A percentile compares a stretch with the other conserved stretches of the same genome.
These are phyloP conservation scores for Oryzias dopingdopingensis DNA, from an alignment of 2,797 vertebrate species.

Conservation along the genomic window DNA sequence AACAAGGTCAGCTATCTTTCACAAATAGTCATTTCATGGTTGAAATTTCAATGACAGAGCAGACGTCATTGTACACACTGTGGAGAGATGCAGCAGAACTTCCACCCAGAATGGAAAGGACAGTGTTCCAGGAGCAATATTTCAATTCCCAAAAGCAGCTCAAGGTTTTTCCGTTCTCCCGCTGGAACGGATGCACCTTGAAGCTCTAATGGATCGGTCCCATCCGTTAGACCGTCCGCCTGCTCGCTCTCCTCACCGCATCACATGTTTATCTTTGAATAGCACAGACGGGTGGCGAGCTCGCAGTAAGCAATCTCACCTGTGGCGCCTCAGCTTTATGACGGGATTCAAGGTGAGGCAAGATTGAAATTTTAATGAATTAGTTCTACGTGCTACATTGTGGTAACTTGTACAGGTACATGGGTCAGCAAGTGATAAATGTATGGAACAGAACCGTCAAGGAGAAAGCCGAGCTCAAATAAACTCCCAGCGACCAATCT, in stretches of 20 bases:
- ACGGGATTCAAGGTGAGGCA: conserved; percentile 43
- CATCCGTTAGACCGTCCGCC: conserved; percentile 30
- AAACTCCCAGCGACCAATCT: neutral
- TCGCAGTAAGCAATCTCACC: conserved; percentile 20
- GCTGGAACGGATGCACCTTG: conserved; percentile 14
- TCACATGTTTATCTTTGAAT: conserved; percentile 45
- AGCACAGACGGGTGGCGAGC: conserved; percentile 37
- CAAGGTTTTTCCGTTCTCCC: conserved; percentile 20
- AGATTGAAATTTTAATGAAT: conserved; percentile 54
- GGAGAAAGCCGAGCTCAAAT: conserved; percentile 17
- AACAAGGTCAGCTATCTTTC: neutral
- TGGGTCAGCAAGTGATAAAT: conserved; percentile 16
- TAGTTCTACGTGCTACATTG: conserved; percentile 20
- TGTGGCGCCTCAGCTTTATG: conserved; percentile 28
- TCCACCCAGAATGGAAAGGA: fast-evolving
- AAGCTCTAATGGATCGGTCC: conserved; percentile 28
- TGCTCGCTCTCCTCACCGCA: conserved; percentile 27
- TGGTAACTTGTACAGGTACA: conserved; percentile 16
- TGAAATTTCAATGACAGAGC: neutral
- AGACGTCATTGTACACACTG: neutral
- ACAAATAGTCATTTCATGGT: neutral
- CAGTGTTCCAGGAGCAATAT: neutral
- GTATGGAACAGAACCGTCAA: conserved; percentile 8
- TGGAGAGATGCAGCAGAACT: neutral
- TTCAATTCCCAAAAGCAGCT: conserved; percentile 12